Evolutionary conservation across 1,140 invertebrate species (phyloP).

Genomic region (Venturia canescens): DNA sequence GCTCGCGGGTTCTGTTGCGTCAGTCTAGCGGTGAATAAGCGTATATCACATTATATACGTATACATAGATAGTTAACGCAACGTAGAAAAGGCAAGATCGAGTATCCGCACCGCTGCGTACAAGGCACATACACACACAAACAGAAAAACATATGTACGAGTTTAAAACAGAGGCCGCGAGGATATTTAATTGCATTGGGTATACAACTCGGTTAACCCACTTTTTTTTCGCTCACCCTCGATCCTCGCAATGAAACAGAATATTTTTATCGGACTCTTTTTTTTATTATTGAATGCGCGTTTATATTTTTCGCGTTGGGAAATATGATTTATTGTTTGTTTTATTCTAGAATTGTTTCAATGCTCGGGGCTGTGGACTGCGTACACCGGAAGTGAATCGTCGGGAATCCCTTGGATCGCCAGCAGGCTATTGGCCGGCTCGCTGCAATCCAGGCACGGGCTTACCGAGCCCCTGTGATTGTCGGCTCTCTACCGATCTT

Average conservation of each 20-base stretch:
- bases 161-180: background rate
- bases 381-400: conserved; percentile 71
- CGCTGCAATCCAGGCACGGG: conserved; percentile 66
- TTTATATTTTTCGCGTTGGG: background rate
- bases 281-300: background rate
- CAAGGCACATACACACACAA: conserved; percentile 1
- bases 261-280: background rate
- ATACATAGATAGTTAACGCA: background rate
- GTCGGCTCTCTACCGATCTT: conserved; percentile 70
- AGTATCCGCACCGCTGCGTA: background rate
- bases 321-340: background rate
- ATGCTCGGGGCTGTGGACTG: conserved; percentile 65
- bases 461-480: conserved; percentile 72
- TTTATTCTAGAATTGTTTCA: conserved; percentile 64
- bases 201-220: conserved; percentile 40
- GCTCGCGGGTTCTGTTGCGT: conserved; percentile 26
- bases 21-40: conserved; percentile 7
- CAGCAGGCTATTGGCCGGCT: conserved; percentile 65
- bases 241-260: background rate
- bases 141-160: conserved; percentile 13
- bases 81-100: background rate
- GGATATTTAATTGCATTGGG: conserved; percentile 32
- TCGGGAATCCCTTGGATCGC: conserved; percentile 69
- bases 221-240: background rate
- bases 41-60: conserved; percentile 6